Conservation (phyloP, 2,888 invertebrate genomes). For the Nycteola revayana region DNA sequence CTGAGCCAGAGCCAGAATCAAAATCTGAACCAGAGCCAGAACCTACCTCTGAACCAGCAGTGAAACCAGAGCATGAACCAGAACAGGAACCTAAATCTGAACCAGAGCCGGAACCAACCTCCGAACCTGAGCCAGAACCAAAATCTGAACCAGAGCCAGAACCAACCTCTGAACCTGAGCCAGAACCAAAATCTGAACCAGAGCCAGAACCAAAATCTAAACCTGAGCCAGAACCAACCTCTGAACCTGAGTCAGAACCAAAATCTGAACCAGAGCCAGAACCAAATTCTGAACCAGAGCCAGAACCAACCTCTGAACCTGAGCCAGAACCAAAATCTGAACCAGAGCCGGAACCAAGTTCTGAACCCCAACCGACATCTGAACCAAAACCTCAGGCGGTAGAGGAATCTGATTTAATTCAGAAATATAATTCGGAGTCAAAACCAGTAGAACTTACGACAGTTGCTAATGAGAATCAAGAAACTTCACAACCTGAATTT, state of each 20-base stretch:
- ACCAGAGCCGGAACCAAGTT: constrained; percentile 33
- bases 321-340: constrained; percentile 30
- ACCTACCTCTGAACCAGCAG: constrained; percentile 20
- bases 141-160: constrained; percentile 7
- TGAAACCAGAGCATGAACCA: constrained; percentile 9
- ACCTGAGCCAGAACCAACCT: constrained; percentile 40
- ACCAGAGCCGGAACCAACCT: neutral
- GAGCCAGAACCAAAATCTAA: constrained; percentile 22
- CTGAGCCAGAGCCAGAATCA: constrained; percentile 31
- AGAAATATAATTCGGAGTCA: constrained; percentile 33
- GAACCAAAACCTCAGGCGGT: constrained; percentile 15
- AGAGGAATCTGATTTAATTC: constrained; percentile 24
- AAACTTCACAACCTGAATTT: constrained; percentile 7
- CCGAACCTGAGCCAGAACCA: constrained; percentile 23
- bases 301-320: constrained; percentile 29
- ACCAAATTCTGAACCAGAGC: constrained; percentile 36
- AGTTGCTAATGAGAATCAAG: no score
- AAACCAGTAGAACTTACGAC: constrained; percentile 13
- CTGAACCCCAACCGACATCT: constrained; percentile 24
- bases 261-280: constrained; percentile 36
- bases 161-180: constrained; percentile 20
- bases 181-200: constrained; percentile 17
- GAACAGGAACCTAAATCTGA: constrained; percentile 9
- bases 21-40: constrained; percentile 31
- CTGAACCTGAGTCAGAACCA: constrained; percentile 32